Conservation (phyloP, 1,140 invertebrate species). For the Ericerus pela region DNA sequence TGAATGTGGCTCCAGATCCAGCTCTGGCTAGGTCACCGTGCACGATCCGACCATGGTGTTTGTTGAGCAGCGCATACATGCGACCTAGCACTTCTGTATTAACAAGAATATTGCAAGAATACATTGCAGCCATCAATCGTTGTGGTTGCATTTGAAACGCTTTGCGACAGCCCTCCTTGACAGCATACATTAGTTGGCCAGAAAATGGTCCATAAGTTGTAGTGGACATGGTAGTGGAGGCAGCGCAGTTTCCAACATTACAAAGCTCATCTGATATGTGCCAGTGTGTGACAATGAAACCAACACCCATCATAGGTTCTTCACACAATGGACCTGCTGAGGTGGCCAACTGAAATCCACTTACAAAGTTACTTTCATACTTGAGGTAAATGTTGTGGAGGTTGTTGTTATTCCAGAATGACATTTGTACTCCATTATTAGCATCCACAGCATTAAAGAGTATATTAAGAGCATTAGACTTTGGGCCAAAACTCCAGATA, state of each 20-base stretch:
- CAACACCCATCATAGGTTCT: conserved; percentile 89
- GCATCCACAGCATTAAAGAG: conserved; percentile 53
- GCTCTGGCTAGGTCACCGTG: conserved; percentile 79
- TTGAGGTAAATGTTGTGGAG: conserved; percentile 2
- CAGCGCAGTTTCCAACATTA: too few relatives aligned
- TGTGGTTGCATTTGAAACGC: conserved; percentile 81
- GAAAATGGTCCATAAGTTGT: conserved; percentile 34
- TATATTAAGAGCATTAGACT: conserved; percentile 76
- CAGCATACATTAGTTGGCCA: conserved; percentile 82
- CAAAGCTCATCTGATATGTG: conserved; percentile 29
- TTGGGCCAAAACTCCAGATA: conserved; percentile 85
- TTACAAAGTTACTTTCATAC: conserved; percentile 56
- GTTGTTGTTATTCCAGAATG: neutral
- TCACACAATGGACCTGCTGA: conserved; percentile 82
- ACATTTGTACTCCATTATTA: neutral
- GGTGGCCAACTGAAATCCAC: conserved; percentile 87
- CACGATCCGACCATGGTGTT: conserved; percentile 73
- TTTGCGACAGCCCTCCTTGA: conserved; percentile 75
- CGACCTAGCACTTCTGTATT: conserved; percentile 77
- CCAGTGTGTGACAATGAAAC: conserved; percentile 77
- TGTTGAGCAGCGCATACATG: conserved; percentile 80
- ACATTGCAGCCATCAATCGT: conserved; percentile 91
- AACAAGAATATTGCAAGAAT: conserved; percentile 82
- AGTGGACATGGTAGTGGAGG: neutral
- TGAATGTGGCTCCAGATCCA: conserved; percentile 62